These are phyloP conservation scores for Smithornis capensis DNA, from an alignment of 2,113 vertebrate species.

Conservation along the genomic window DNA sequence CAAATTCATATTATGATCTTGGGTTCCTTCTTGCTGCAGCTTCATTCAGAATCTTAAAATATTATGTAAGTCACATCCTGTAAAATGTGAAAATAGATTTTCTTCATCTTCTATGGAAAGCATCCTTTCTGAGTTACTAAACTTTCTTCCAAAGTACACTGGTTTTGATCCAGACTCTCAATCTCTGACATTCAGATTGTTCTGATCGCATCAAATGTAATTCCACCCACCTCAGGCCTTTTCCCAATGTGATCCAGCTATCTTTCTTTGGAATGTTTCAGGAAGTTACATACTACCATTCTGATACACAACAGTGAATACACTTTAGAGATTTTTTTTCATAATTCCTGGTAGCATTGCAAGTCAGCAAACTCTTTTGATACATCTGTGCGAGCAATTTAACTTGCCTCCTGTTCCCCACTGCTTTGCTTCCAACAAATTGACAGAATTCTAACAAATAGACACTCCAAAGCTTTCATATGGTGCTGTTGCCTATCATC, in stretches of 20 bases:
- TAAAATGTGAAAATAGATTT: not conserved
- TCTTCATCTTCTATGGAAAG: not conserved
- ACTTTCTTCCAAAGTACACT: not conserved
- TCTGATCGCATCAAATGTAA: not conserved
- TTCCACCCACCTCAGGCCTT: not conserved
- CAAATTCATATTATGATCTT: not conserved
- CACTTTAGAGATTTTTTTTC: not conserved
- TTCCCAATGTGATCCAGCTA: not conserved
- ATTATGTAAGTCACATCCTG: not conserved
- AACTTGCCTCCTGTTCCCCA: not conserved
- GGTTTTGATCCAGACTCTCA: not conserved
- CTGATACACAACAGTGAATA: not conserved
- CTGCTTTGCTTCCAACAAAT: not conserved
- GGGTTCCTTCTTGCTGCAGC: not conserved
- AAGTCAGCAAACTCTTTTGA: not conserved
- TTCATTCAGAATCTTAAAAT: not conserved
- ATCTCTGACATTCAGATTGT: not conserved
- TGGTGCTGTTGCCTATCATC: not conserved
- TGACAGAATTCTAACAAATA: not conserved
- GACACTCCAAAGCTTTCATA: not conserved
- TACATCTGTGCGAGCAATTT: not conserved
- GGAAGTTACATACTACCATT: not conserved
- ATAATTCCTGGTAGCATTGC: not conserved
- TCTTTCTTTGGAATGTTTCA: not conserved
- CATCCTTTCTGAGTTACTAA: not conserved